Evolutionary conservation across 2,888 invertebrate genomes (phyloP).

Genomic region (Rhodophaea formosa): DNA sequence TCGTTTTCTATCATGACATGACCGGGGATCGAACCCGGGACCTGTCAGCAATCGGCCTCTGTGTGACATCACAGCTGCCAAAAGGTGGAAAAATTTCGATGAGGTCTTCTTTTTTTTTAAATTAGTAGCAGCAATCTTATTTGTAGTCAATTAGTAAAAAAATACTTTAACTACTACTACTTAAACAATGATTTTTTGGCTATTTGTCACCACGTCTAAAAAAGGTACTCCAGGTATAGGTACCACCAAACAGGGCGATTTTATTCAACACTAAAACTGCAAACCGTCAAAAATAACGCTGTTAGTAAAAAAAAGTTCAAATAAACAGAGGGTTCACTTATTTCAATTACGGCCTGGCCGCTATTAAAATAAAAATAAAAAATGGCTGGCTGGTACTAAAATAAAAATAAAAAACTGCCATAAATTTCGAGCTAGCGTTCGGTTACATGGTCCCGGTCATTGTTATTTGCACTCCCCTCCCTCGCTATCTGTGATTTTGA

Average conservation of each 20-base stretch:
- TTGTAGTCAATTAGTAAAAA: too few species aligned
- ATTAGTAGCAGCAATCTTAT: too few species aligned
- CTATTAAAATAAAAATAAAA: constrained; percentile 26
- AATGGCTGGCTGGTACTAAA: constrained; percentile 23
- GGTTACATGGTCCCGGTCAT: constrained; percentile 16
- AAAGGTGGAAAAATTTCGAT: too few species aligned
- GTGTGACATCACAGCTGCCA: too few species aligned
- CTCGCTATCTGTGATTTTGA: constrained; percentile 52
- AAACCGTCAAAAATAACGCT: not conserved
- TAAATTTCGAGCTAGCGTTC: constrained; percentile 11
- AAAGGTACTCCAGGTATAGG: too few species aligned
- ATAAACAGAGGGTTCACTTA: not conserved
- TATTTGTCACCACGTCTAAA: too few species aligned
- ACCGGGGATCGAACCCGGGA: too few species aligned
- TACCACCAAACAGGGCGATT: not conserved
- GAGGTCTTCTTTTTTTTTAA: too few species aligned
- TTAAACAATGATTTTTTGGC: too few species aligned
- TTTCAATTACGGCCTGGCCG: constrained; percentile 10
- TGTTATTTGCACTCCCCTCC: constrained; percentile 25
- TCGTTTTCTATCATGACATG: too few species aligned
- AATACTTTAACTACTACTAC: too few species aligned
- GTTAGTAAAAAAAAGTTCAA: not conserved
- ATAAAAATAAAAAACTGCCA: constrained; percentile 17
- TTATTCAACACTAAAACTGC: not conserved
- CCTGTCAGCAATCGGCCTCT: too few species aligned